A percentile compares a stretch with the other conserved stretches of the same genome.
Conservation (phyloP, 2,113 vertebrate genomes). For the Hippocampus comes region DNA sequence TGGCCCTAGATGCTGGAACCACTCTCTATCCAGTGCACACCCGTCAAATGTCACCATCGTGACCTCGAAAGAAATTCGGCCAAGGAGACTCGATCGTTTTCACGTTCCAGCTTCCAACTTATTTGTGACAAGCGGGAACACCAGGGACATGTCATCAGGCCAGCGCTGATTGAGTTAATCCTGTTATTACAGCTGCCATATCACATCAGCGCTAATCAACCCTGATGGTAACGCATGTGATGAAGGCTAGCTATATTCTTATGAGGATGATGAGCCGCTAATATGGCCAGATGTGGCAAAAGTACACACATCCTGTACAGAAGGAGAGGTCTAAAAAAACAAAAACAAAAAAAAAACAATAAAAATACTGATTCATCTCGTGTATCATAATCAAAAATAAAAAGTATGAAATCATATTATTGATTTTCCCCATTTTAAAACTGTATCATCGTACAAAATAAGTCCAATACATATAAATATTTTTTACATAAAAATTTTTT, state of each 20-base stretch:
- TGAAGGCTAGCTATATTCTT: slow-evolving; percentile 14
- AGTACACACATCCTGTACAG: neutral
- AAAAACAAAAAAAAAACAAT: neutral
- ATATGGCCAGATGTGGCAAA: neutral
- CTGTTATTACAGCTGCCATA: slow-evolving; percentile 52
- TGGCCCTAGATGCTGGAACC: neutral
- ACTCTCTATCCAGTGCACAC: slow-evolving; percentile 14
- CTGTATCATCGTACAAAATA: too few species aligned
- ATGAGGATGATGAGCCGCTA: slow-evolving; percentile 15
- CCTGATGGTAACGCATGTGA: slow-evolving; percentile 19
- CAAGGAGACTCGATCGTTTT: slow-evolving; percentile 14
- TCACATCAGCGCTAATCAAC: slow-evolving; percentile 36
- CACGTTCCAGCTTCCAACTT: slow-evolving; percentile 20
- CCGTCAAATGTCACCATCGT: slow-evolving; percentile 13
- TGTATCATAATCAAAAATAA: too few species aligned
- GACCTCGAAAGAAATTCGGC: slow-evolving; percentile 32
- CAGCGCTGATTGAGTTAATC: slow-evolving; percentile 35
- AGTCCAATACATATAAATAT: too few species aligned
- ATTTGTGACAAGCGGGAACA: slow-evolving; percentile 16
- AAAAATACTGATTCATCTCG: too few species aligned
- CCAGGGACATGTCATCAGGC: slow-evolving; percentile 10
- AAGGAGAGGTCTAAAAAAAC: neutral
- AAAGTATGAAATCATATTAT: too few species aligned
- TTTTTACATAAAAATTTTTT: too few species aligned
- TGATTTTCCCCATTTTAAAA: too few species aligned